These are phyloP conservation scores for Porites evermanni DNA, from an alignment of 92 coral and sea anemone genomes.

Conservation along the genomic window DNA sequence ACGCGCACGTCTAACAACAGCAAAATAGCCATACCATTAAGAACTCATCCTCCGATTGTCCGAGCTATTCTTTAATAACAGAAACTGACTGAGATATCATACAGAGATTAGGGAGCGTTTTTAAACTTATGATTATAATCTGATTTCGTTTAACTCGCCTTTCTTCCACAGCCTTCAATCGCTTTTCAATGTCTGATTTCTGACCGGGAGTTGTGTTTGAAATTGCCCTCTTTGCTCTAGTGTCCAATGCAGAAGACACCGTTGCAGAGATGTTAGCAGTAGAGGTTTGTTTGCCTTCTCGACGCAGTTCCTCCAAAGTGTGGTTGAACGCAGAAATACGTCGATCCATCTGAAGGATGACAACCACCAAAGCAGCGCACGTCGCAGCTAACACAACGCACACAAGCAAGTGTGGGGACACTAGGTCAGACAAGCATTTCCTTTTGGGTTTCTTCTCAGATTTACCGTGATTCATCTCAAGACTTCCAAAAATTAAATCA, in stretches of 20 bases:
- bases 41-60: too few relatives aligned
- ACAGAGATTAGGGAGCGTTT: too few relatives aligned
- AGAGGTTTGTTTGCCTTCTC: too few relatives aligned
- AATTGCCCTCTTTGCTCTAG: conserved; percentile 7
- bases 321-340: background rate
- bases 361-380: background rate
- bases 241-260: background rate
- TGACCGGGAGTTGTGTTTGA: background rate
- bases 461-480: background rate
- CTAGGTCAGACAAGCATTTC: background rate
- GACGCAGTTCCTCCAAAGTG: background rate
- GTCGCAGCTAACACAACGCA: background rate
- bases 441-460: background rate
- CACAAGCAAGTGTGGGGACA: background rate
- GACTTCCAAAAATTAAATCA: background rate
- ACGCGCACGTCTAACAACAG: too few relatives aligned
- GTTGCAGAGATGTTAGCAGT: background rate
- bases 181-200: background rate
- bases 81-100: too few relatives aligned
- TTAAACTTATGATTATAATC: background rate
- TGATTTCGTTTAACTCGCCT: background rate
- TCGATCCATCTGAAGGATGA: background rate
- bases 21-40: too few relatives aligned
- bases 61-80: too few relatives aligned
- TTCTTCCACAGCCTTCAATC: conserved; percentile 10